Conservation (phyloP, 2,888 invertebrate genomes). For the Psococerastis gibbosa region DNA sequence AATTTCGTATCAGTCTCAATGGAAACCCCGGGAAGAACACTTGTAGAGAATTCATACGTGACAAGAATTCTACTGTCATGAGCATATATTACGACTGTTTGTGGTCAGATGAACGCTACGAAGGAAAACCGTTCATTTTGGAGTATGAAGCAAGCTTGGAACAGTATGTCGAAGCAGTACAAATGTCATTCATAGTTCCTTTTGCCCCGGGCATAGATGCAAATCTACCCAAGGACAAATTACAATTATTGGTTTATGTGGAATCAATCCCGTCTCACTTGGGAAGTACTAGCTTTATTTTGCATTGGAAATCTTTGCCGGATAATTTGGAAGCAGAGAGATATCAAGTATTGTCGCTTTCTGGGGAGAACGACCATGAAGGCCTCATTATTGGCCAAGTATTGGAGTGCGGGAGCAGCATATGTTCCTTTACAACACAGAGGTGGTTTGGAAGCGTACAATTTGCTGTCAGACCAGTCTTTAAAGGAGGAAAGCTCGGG, state of each 20-base stretch:
- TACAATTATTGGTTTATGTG: not conserved
- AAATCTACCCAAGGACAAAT: not conserved
- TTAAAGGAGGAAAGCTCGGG: not conserved
- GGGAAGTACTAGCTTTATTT: not conserved
- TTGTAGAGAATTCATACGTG: not conserved
- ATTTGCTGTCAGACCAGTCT: not conserved
- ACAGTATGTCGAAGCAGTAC: not conserved
- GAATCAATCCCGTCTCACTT: not conserved
- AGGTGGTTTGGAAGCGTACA: constrained; percentile 8
- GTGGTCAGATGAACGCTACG: constrained; percentile 8
- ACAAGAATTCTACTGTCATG: not conserved
- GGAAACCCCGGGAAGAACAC: constrained; percentile 5
- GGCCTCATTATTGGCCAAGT: too few species aligned
- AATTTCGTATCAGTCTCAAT: constrained; percentile 5
- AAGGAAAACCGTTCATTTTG: constrained; percentile 4
- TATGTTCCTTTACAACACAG: not conserved
- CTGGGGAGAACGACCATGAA: too few species aligned
- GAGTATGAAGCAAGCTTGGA: constrained; percentile 1
- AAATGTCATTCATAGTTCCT: not conserved
- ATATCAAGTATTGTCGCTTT: not conserved
- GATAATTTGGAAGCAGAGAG: not conserved
- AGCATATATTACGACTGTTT: constrained; percentile 5
- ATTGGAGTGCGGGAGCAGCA: too few species aligned
- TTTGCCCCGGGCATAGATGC: not conserved
- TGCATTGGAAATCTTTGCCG: constrained; percentile 1